A percentile compares a stretch with the other conserved stretches of the same genome.
These are phyloP conservation scores for Cremastinae sp. DNA, from an alignment of 2,888 invertebrate species.

Conservation along the genomic window DNA sequence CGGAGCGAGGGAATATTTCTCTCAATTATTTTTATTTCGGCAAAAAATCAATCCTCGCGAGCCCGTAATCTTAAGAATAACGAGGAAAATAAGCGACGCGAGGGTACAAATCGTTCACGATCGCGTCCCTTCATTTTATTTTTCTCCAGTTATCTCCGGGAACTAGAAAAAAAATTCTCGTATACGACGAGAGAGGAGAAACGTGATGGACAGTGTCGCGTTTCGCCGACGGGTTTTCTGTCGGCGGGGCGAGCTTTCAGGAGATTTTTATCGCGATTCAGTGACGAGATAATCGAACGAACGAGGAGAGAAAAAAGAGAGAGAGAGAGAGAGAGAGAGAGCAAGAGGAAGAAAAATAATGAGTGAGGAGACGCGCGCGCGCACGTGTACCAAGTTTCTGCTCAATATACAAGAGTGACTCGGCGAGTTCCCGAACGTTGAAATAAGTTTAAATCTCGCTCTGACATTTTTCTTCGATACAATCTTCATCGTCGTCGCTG, in stretches of 20 bases:
- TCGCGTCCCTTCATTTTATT: too few relatives aligned
- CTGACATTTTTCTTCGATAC: not conserved
- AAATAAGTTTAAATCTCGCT: conserved; percentile 23
- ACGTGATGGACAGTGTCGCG: conserved; percentile 13
- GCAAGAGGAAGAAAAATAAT: too few relatives aligned
- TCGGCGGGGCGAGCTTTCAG: conserved; percentile 38
- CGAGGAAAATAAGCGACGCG: too few relatives aligned
- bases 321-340: not conserved
- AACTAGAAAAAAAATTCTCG: too few relatives aligned
- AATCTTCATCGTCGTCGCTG: conserved; percentile 4
- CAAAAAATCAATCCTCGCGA: too few relatives aligned
- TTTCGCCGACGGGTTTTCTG: conserved; percentile 19
- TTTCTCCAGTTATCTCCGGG: too few relatives aligned
- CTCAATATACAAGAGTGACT: conserved; percentile 49
- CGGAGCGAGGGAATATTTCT: too few relatives aligned
- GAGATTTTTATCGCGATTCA: conserved; percentile 48
- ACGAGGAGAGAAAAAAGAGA: conserved; percentile 16
- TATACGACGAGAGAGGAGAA: too few relatives aligned
- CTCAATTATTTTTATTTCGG: too few relatives aligned
- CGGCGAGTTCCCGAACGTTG: conserved; percentile 24
- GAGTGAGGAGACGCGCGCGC: conserved; percentile 7
- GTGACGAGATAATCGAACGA: conserved; percentile 35
- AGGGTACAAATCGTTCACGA: too few relatives aligned
- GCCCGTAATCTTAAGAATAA: too few relatives aligned
- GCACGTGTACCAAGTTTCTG: conserved; percentile 46